Conservation (phyloP, 1,140 invertebrate genomes). For the Philopotamus ludificatus region DNA sequence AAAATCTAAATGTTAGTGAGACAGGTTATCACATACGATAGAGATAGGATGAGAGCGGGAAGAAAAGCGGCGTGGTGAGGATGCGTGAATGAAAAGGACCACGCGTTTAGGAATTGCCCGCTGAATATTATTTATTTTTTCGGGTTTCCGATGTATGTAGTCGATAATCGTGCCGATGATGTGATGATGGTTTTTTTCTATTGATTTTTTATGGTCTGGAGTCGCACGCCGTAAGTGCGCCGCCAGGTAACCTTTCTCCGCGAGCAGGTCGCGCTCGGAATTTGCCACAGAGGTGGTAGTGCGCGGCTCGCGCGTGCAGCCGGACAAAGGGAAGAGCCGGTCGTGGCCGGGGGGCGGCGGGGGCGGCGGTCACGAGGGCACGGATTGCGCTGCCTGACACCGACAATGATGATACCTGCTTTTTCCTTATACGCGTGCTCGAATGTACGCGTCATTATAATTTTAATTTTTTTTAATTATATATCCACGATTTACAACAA, state of each 20-base stretch:
- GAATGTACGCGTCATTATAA: slow-evolving; percentile 19
- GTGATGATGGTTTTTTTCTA: no score
- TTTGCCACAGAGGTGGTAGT: neutral
- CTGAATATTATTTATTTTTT: neutral
- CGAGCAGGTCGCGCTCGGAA: neutral
- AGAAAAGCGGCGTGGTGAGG: slow-evolving; percentile 1
- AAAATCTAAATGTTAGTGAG: neutral
- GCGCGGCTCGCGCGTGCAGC: slow-evolving; percentile 9
- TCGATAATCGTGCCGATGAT: no score
- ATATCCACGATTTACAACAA: no score
- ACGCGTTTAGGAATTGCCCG: neutral
- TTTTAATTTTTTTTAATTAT: no score
- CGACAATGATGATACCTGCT: slow-evolving; percentile 38
- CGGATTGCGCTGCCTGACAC: slow-evolving; percentile 35
- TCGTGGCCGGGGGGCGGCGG: slow-evolving; percentile 1
- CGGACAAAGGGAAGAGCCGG: slow-evolving; percentile 18
- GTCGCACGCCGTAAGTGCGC: neutral
- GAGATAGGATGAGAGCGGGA: slow-evolving; percentile 1
- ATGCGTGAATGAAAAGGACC: slow-evolving; percentile 9
- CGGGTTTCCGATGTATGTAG: no score
- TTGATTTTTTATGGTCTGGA: no score
- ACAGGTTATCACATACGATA: neutral
- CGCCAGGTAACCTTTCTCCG: neutral
- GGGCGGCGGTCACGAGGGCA: slow-evolving; percentile 40
- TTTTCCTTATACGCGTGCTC: slow-evolving; percentile 32